Percentiles rank a stretch among this genome's conserved stretches.
Evolutionary conservation across 1,140 invertebrate species (phyloP).

Genomic region (Drosophila subpulchrella): DNA sequence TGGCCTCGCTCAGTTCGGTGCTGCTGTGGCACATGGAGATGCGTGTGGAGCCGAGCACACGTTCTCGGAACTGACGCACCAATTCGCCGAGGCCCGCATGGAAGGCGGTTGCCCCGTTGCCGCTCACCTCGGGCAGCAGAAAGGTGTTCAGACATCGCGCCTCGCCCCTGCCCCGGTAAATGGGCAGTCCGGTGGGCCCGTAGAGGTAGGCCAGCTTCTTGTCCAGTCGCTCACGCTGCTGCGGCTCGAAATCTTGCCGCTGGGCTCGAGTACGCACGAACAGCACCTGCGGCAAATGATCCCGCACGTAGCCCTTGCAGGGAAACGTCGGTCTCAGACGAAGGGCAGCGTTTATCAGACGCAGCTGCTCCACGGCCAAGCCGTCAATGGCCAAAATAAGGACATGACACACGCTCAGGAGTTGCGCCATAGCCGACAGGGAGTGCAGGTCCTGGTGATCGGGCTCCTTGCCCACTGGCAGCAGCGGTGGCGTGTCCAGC

Average conservation of each 20-base stretch:
- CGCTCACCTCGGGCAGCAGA: conserved; percentile 55
- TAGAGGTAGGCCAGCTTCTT: conserved; percentile 56
- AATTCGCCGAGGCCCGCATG: conserved; percentile 46
- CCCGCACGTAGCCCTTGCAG: conserved; percentile 52
- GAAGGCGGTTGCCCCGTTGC: conserved; percentile 45
- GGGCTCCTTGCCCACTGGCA: conserved; percentile 82
- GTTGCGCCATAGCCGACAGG: conserved; percentile 88
- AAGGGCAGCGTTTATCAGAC: conserved; percentile 66
- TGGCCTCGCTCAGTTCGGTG: conserved; percentile 55
- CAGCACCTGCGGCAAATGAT: conserved; percentile 75
- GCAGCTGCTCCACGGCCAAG: conserved; percentile 88
- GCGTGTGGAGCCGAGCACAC: conserved; percentile 38
- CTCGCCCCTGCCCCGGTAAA: conserved; percentile 62
- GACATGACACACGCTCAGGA: conserved; percentile 95
- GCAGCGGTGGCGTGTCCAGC: conserved; percentile 86
- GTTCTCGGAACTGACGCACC: conserved; percentile 60
- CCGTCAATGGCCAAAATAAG: conserved; percentile 94
- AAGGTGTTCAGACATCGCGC: conserved; percentile 53
- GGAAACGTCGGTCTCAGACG: conserved; percentile 60
- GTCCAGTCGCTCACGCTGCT: conserved; percentile 40
- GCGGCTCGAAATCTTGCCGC: conserved; percentile 58
- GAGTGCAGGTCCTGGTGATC: conserved; percentile 88
- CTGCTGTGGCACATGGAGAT: conserved; percentile 42
- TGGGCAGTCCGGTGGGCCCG: conserved; percentile 54
- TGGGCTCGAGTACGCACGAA: conserved; percentile 73